Conservation (phyloP, 2,797 vertebrate species). For the Gila robusta region DNA sequence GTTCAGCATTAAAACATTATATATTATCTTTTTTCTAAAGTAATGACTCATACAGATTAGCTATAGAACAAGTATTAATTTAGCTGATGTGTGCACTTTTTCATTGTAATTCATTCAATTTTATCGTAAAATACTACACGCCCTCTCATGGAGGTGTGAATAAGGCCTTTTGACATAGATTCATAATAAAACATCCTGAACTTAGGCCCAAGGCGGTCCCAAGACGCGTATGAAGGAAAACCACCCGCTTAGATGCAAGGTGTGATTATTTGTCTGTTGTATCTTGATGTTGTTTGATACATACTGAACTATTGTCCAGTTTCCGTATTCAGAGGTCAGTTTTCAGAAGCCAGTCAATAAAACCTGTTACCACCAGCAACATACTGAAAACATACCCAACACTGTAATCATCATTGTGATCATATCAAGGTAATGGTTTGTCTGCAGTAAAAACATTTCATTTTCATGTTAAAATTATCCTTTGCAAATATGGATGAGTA, state of each 20-base stretch:
- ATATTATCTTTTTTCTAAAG: not conserved
- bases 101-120: not conserved
- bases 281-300: constrained; percentile 55
- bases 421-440: not conserved
- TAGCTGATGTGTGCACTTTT: not conserved
- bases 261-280: constrained; percentile 53
- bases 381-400: not conserved
- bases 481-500: not conserved
- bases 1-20: not conserved
- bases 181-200: constrained; percentile 22
- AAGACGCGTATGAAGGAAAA: constrained; percentile 65
- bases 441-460: not conserved
- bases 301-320: constrained; percentile 65
- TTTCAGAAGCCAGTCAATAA: constrained; percentile 53
- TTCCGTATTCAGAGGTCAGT: constrained; percentile 64
- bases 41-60: not conserved
- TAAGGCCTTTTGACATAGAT: not conserved
- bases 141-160: not conserved
- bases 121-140: not conserved
- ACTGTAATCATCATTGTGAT: not conserved
- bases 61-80: not conserved
- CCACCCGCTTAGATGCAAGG: constrained; percentile 64
- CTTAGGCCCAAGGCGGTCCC: constrained; percentile 59
- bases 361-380: not conserved
- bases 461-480: not conserved